These are phyloP conservation scores for Lophochroa leadbeateri DNA, from an alignment of 2,113 vertebrate species.

Conservation along the genomic window DNA sequence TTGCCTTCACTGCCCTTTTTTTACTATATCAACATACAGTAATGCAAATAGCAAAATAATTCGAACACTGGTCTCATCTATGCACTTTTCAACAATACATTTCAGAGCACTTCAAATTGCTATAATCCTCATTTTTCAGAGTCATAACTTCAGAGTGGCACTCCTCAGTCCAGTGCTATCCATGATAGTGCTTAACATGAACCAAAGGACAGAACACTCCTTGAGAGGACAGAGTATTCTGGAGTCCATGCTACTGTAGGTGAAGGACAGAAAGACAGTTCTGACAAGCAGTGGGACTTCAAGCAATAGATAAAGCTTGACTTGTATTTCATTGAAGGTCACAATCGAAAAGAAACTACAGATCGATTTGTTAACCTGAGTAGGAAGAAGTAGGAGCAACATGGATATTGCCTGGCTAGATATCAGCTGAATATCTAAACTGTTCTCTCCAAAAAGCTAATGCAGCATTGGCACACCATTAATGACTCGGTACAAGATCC, in stretches of 20 bases:
- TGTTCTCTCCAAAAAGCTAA: background rate
- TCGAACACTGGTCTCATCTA: accelerated
- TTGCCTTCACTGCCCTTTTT: background rate
- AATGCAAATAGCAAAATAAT: background rate
- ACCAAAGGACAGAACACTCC: background rate
- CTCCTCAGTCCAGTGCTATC: background rate
- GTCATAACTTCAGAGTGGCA: background rate
- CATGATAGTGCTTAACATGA: background rate
- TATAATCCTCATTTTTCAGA: background rate
- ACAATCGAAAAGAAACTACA: background rate
- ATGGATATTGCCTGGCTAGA: background rate
- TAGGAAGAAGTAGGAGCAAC: background rate
- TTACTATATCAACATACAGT: background rate
- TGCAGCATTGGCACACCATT: background rate
- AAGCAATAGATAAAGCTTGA: background rate
- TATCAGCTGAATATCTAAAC: background rate
- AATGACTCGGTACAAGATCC: background rate
- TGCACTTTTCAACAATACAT: background rate
- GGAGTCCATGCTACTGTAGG: background rate
- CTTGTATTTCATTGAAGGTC: background rate
- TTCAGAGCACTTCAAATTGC: background rate
- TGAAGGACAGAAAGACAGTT: background rate
- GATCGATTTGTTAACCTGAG: background rate
- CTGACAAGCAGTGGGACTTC: background rate
- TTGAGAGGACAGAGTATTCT: background rate